phyloP scores from a whole-genome alignment of 2,888 invertebrate genomes.

The Clusia tigrina region DNA sequence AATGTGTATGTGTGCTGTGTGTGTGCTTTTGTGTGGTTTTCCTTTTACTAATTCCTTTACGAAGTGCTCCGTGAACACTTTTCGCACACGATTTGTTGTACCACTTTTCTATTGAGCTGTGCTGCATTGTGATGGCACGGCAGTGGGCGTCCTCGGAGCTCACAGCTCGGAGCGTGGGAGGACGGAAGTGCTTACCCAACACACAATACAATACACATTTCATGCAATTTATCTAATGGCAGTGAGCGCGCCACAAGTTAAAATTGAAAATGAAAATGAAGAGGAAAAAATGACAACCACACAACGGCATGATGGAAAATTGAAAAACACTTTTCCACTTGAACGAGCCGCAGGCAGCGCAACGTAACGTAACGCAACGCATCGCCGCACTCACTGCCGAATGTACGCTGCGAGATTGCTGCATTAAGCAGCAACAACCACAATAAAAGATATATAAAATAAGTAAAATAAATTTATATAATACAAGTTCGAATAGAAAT shows the following conservation, averaged over 20 bases:
- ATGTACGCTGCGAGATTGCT: background rate
- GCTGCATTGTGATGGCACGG: background rate
- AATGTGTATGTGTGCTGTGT: background rate
- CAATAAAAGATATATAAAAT: too few relatives aligned
- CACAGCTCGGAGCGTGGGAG: background rate
- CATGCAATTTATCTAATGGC: slow-evolving; percentile 32
- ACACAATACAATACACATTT: slow-evolving; percentile 30
- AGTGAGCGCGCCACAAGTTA: slow-evolving; percentile 11
- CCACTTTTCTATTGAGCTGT: background rate
- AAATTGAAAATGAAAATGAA: slow-evolving; percentile 12
- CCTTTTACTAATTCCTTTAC: background rate
- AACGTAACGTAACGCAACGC: background rate
- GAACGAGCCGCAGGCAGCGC: slow-evolving; percentile 10
- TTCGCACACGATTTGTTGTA: background rate
- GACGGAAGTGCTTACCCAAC: slow-evolving; percentile 1
- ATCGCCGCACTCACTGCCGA: slow-evolving; percentile 2
- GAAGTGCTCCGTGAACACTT: background rate
- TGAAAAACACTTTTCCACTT: slow-evolving; percentile 35
- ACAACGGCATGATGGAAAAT: slow-evolving; percentile 24
- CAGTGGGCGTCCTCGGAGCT: background rate
- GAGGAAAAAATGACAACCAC: slow-evolving; percentile 13
- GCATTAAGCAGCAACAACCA: background rate
- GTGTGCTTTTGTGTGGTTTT: background rate
- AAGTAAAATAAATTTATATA: too few relatives aligned
- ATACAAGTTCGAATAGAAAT: too few relatives aligned